Conservation (phyloP, 2,797 vertebrate genomes). For the Moxostoma hubbsi region DNA sequence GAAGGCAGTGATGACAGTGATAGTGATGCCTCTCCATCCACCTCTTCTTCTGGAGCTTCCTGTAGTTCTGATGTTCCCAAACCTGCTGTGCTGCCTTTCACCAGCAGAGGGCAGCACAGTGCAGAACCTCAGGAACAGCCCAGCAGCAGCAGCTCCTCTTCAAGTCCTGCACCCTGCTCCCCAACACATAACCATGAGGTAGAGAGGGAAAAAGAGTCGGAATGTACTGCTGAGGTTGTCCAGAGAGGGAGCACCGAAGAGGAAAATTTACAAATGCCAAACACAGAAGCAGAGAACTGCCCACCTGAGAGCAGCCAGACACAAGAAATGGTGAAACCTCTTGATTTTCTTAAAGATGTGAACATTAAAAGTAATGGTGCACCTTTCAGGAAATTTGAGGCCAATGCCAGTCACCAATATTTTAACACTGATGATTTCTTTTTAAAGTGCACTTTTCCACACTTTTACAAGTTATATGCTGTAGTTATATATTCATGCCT, state of each 20-base stretch:
- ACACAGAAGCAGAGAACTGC: neutral
- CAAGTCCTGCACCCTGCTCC: conserved; percentile 38
- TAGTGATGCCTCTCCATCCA: conserved; percentile 50
- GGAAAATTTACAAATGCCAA: neutral
- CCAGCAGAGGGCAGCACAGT: conserved; percentile 18
- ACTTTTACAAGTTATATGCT: too few relatives aligned
- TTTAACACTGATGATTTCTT: too few relatives aligned
- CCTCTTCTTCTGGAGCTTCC: conserved; percentile 47
- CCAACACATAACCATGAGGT: conserved; percentile 3
- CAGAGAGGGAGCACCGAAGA: neutral
- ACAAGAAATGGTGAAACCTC: conserved; percentile 42
- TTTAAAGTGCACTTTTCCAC: too few relatives aligned
- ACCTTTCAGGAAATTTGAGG: too few relatives aligned
- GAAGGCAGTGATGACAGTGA: conserved; percentile 69
- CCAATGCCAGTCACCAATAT: too few relatives aligned
- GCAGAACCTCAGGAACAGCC: conserved; percentile 20
- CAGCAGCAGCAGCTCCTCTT: conserved; percentile 51
- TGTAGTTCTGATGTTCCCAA: neutral
- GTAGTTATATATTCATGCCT: too few relatives aligned
- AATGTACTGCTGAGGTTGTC: neutral
- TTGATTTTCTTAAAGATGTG: neutral
- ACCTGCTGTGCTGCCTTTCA: neutral
- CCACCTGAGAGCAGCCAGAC: neutral
- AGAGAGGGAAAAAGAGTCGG: neutral
- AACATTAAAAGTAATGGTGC: too few relatives aligned